Evolutionary conservation across 2,113 vertebrate genomes (phyloP), one percentile per base, ranked within the genome.

Genomic region (Cyanistes caeruleus): DNA sequence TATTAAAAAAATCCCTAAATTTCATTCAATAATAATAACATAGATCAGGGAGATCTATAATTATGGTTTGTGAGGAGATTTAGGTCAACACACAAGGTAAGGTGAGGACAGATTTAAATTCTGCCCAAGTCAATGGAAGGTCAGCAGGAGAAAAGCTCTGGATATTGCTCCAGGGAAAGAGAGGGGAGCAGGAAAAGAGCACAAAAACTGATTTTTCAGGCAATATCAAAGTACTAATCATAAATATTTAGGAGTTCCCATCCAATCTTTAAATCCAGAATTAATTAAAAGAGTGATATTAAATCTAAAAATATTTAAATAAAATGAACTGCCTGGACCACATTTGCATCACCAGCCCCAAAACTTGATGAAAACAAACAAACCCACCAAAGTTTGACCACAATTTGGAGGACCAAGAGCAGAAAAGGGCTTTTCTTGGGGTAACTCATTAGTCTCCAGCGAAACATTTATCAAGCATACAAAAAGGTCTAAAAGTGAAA

Each of bases 401-500:
- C 7, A 43, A 28, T 46, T 84, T 72, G 67, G 90, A 82, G 81
- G 77, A 94, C 27, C 44, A 74, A 15, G 27, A 78, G 31, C 68
- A 68, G 70, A 31, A 73, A 84, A 20, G 15, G 2, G 37, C n/a
- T 72, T 89, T 94, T 94, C 95, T 86, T 64, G 73, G 92, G 89
- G 72, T 69, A 24, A 78, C 87, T 39, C 96, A 28, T 95, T 77
- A 93, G 92, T 56, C 92, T 89, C 95, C 43, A 55, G 52, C 43
- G 58, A 94, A 97, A 94, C 96, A 92, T 97, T 97, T 94, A 76
- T 97, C 97, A 97, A 97, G 87, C 88, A 95, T 43, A 97, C 94
- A 98, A 96, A 95, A 97, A 97, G 91, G 95, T 60, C 96, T 97
- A 78, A 95, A 98, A 96, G 96, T 97, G 94, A 98, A 98, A 98